Conservation (phyloP, 2,888 invertebrate genomes). For the Myopa testacea region DNA sequence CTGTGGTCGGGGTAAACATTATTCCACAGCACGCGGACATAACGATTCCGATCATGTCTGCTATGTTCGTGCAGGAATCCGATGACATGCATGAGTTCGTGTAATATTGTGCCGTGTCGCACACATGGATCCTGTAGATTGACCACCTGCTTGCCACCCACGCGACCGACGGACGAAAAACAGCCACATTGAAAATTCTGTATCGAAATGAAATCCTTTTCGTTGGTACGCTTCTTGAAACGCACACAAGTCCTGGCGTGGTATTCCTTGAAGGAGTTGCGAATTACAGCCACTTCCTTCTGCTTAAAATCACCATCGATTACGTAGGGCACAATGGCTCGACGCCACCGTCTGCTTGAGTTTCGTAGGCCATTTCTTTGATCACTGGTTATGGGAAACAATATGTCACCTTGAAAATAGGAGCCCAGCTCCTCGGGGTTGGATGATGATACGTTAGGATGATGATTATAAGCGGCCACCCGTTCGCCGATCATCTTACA, state of each 20-base stretch:
- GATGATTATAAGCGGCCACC: constrained; percentile 46
- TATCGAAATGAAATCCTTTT: constrained; percentile 78
- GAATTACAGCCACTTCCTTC: constrained; percentile 73
- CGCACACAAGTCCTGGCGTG: constrained; percentile 79
- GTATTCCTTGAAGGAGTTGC: constrained; percentile 79
- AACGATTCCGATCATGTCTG: constrained; percentile 79
- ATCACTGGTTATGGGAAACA: constrained; percentile 69
- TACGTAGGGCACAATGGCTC: constrained; percentile 77
- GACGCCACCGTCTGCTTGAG: constrained; percentile 73
- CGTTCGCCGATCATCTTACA: constrained; percentile 56
- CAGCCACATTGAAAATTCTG: constrained; percentile 78
- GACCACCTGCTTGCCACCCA: constrained; percentile 74
- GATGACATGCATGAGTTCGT: constrained; percentile 82
- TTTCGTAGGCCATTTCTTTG: constrained; percentile 67
- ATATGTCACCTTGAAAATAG: constrained; percentile 83
- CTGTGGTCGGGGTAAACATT: constrained; percentile 77
- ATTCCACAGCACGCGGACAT: constrained; percentile 73
- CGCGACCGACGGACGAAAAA: constrained; percentile 82
- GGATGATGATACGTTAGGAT: constrained; percentile 9
- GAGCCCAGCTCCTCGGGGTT: constrained; percentile 85
- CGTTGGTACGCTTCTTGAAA: constrained; percentile 74
- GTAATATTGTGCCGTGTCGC: constrained; percentile 78
- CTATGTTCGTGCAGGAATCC: constrained; percentile 88
- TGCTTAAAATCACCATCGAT: constrained; percentile 74
- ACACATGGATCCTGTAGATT: constrained; percentile 84